These are phyloP conservation scores for Ctenochaetus hawaiiensis DNA, from an alignment of 2,797 vertebrate species.

Conservation along the genomic window DNA sequence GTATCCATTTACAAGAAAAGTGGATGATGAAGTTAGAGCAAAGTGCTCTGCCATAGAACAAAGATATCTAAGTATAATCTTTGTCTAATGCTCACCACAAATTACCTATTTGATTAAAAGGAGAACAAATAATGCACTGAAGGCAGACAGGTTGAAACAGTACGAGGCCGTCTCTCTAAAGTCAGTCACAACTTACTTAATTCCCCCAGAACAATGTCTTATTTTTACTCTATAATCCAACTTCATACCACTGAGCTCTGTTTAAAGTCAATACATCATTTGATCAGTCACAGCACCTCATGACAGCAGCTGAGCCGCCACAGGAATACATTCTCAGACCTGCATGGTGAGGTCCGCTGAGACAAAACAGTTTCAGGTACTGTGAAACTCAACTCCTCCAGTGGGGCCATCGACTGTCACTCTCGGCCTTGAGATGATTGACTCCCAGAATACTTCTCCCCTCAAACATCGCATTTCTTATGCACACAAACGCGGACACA, in stretches of 20 bases:
- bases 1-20: constrained; percentile 75
- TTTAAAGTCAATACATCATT: constrained; percentile 49
- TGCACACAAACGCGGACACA: constrained; percentile 70
- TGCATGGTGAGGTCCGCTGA: constrained; percentile 46
- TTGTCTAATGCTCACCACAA: constrained; percentile 68
- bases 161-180: constrained; percentile 17
- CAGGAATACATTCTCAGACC: constrained; percentile 46
- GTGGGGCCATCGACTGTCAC: constrained; percentile 61
- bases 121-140: constrained; percentile 61
- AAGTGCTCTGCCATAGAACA: constrained; percentile 41
- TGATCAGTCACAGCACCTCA: constrained; percentile 46
- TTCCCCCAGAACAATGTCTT: constrained; percentile 27
- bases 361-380: constrained; percentile 67
- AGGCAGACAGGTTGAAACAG: constrained; percentile 58
- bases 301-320: constrained; percentile 45
- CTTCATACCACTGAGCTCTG: neutral
- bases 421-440: constrained; percentile 61
- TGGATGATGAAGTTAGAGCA: constrained; percentile 47
- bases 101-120: constrained; percentile 68
- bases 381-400: constrained; percentile 66
- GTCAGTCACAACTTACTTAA: constrained; percentile 34
- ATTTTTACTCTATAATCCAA: constrained; percentile 42
- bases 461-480: constrained; percentile 68
- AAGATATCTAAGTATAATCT: constrained; percentile 66
- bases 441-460: constrained; percentile 52